Conservation (phyloP, 2,888 invertebrate species). For the Megastigmus dorsalis region DNA sequence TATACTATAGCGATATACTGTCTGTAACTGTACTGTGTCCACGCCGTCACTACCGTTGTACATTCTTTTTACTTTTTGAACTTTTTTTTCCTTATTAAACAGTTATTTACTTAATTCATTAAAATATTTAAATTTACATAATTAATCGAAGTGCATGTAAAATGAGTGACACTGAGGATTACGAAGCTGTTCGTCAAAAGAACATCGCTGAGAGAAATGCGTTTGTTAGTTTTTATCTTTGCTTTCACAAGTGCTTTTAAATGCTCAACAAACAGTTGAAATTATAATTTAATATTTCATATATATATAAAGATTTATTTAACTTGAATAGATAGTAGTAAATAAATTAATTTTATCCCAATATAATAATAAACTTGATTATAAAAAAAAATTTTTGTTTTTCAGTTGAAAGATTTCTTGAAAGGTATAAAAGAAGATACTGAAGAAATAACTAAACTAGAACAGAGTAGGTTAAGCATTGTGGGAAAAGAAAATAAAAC, state of each 20-base stretch:
- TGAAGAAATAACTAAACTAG: constrained; percentile 47
- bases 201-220: constrained; percentile 69
- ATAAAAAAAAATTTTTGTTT: constrained; percentile 21
- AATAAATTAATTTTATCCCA: background rate
- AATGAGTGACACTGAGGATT: constrained; percentile 57
- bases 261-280: background rate
- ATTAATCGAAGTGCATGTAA: background rate
- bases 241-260: background rate
- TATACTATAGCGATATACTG: too few species aligned
- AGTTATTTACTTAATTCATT: background rate
- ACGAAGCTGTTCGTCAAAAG: constrained; percentile 64
- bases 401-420: constrained; percentile 66
- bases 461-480: constrained; percentile 51
- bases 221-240: constrained; percentile 62
- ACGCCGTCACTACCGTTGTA: background rate
- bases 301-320: background rate
- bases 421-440: constrained; percentile 60
- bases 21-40: background rate
- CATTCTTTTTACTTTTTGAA: background rate
- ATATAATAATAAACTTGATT: background rate
- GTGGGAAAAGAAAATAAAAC: constrained; percentile 58
- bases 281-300: background rate
- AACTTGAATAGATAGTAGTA: background rate
- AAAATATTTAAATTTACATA: background rate
- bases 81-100: too few species aligned